Evolutionary conservation across 2,797 vertebrate genomes (phyloP).

Genomic region (Typhlichthys eigenmanni): DNA sequence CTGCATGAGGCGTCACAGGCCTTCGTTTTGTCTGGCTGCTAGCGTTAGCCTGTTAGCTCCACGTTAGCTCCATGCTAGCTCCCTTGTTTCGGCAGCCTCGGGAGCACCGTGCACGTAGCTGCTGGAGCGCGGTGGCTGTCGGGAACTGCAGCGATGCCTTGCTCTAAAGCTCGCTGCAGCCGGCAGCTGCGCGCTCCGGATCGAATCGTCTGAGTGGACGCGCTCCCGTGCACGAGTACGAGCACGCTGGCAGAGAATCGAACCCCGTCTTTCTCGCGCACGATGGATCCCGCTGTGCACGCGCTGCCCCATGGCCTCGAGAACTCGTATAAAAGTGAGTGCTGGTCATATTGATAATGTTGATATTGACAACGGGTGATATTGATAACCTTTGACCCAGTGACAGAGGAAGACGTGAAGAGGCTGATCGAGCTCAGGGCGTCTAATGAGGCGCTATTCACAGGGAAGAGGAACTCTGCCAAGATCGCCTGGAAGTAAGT

Average conservation of each 20-base stretch:
- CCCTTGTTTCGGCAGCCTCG: no score
- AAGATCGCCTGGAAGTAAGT: constrained; percentile 77
- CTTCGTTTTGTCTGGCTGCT: no score
- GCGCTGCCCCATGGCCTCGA: constrained; percentile 54
- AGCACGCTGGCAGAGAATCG: neutral
- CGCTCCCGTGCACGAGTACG: neutral
- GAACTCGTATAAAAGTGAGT: constrained; percentile 72
- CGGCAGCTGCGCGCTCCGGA: no score
- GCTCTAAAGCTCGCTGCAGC: neutral
- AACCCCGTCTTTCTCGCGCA: constrained; percentile 22
- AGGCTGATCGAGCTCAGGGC: constrained; percentile 72
- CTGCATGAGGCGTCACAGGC: no score
- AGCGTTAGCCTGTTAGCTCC: no score
- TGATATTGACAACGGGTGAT: constrained; percentile 27
- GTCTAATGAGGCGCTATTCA: constrained; percentile 73
- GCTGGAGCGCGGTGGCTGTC: no score
- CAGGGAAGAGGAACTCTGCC: constrained; percentile 73
- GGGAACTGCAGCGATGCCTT: no score
- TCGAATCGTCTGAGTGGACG: no score
- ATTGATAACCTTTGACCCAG: constrained; percentile 47
- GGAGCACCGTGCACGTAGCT: no score
- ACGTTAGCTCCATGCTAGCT: no score
- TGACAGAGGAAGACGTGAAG: constrained; percentile 76
- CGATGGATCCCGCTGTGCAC: constrained; percentile 55
- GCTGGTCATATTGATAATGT: neutral